These are phyloP conservation scores for Neotoxoptera formosana DNA, from an alignment of 1,140 invertebrate genomes.

Conservation along the genomic window DNA sequence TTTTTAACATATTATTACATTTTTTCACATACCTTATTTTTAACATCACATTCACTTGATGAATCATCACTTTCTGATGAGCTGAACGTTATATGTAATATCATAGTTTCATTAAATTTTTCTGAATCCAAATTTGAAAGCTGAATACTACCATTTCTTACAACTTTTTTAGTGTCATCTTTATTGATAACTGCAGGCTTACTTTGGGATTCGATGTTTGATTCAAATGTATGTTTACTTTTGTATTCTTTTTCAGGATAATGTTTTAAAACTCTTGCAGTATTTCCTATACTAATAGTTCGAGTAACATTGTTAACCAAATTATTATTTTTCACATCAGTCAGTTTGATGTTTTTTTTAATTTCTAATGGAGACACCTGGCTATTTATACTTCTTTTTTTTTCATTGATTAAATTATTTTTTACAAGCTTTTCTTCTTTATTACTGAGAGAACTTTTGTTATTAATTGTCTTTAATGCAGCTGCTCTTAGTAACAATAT, in stretches of 20 bases:
- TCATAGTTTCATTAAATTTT: constrained; percentile 48
- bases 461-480: constrained; percentile 23
- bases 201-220: background rate
- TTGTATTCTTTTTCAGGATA: background rate
- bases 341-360: background rate
- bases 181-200: background rate
- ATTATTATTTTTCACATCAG: background rate
- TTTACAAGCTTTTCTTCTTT: background rate
- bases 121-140: constrained; percentile 51
- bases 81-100: constrained; percentile 46
- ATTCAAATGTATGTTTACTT: background rate
- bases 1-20: background rate
- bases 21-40: background rate
- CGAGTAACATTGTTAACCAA: background rate
- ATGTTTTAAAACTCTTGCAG: background rate
- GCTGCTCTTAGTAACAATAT: constrained; percentile 43
- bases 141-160: constrained; percentile 48
- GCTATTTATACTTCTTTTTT: constrained; percentile 4
- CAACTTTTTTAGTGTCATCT: background rate
- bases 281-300: background rate
- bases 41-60: background rate
- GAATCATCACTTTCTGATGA: constrained; percentile 50
- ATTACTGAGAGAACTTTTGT: background rate
- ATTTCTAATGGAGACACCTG: background rate
- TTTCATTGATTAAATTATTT: background rate